Conservation (phyloP, 2,113 vertebrate species). For the Oophaga pumilio region DNA sequence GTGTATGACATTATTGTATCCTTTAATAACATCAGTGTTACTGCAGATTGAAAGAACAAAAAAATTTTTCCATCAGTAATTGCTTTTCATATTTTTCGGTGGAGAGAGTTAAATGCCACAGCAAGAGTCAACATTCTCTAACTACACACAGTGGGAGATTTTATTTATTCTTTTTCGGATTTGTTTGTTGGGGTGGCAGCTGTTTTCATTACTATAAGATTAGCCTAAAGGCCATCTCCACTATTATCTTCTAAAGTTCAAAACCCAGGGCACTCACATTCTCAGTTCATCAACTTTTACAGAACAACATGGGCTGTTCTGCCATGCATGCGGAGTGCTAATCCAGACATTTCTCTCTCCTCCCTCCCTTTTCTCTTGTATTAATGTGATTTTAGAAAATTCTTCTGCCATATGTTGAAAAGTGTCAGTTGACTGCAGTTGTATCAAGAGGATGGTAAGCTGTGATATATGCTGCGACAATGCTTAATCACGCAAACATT, state of each 20-base stretch:
- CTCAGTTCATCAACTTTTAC: slow-evolving; percentile 53
- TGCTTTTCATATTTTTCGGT: slow-evolving; percentile 11
- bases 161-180: slow-evolving; percentile 49
- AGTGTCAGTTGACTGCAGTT: slow-evolving; percentile 38
- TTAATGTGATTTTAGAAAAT: slow-evolving; percentile 28
- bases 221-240: slow-evolving; percentile 58
- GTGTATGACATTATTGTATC: background rate
- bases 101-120: slow-evolving; percentile 37
- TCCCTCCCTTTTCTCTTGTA: slow-evolving; percentile 11
- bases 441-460: slow-evolving; percentile 11
- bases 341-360: slow-evolving; percentile 31
- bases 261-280: slow-evolving; percentile 53
- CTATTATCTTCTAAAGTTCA: slow-evolving; percentile 56
- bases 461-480: background rate
- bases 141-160: slow-evolving; percentile 19
- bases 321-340: slow-evolving; percentile 54
- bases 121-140: slow-evolving; percentile 32
- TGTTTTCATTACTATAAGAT: slow-evolving; percentile 58
- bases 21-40: slow-evolving; percentile 2
- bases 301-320: slow-evolving; percentile 52
- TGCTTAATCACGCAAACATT: slow-evolving; percentile 29
- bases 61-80: slow-evolving; percentile 16
- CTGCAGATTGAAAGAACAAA: background rate
- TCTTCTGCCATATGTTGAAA: slow-evolving; percentile 44
- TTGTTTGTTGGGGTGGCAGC: slow-evolving; percentile 56